Evolutionary conservation across 2,888 invertebrate species (phyloP).

Genomic region (Noctua comes): DNA sequence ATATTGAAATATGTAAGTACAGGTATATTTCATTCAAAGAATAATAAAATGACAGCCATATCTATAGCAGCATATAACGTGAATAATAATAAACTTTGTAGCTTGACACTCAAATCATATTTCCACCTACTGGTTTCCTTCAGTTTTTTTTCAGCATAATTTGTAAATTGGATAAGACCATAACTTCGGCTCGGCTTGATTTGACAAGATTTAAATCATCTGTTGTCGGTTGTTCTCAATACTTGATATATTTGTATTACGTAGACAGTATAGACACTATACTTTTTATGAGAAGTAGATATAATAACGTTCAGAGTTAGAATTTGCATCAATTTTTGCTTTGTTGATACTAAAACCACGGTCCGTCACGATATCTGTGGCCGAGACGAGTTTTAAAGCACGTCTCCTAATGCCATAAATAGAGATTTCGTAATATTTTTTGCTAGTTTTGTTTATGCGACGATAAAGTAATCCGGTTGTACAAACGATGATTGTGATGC

Average conservation of each 20-base stretch:
- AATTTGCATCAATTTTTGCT: background rate
- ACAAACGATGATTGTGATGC: conserved; percentile 66
- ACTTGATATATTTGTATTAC: background rate
- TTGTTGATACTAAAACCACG: background rate
- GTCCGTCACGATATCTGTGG: background rate
- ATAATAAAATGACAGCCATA: background rate
- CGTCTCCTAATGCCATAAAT: conserved; percentile 27
- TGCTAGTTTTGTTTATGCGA: conserved; percentile 50
- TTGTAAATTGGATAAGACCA: background rate
- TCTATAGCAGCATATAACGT: background rate
- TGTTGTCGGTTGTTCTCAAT: background rate
- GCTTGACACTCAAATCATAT: background rate
- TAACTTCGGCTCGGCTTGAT: background rate
- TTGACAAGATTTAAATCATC: background rate
- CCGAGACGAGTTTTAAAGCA: background rate
- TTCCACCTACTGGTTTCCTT: background rate
- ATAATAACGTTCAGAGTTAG: background rate
- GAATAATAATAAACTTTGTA: background rate
- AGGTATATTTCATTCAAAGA: background rate
- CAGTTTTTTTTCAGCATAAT: background rate
- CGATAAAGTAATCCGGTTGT: conserved; percentile 62
- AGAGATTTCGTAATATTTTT: conserved; percentile 48
- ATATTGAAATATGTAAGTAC: background rate
- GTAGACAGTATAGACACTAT: background rate
- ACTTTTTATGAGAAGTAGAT: background rate